Evolutionary conservation across 2,113 vertebrate species (phyloP), one percentile per base, ranked within the genome.

Genomic region (Pandion haliaetus): DNA sequence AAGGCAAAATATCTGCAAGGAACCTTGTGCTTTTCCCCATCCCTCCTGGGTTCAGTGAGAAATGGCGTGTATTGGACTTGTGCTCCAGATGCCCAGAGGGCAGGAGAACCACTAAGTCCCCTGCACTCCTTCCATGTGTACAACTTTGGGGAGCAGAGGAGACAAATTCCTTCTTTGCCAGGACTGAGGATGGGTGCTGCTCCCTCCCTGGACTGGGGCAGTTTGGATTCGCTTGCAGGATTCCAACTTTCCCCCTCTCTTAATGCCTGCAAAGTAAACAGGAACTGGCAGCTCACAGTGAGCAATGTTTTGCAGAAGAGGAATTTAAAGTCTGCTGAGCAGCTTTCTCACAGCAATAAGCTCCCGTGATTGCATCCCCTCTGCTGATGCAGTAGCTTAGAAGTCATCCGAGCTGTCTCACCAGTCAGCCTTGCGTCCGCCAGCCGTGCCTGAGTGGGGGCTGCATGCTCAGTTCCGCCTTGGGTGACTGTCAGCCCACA

Each of bases 401-500:
- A 85, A 88, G 67, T 17, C 91, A 40, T 18, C 3, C 0, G 38
- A 74, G 91, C 89, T 91, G 83, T 69, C 86, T 91, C 3, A 0
- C 58, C 77, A 34, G 55, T 17, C 74, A n/a, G 45, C 50, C 49
- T 44, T 6, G 40, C 3, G 15, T 67, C 87, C 13, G 4, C 88
- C 63, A 40, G 58, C 72, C 57, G 44, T 0, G 24, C 59, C 70
- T 6, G 4, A 52, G 38, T 24, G 8, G 28, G 55, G 55, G 79
- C 2, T 1, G 70, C 65, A 3, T 7, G 6, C 34, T 32, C 0
- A 1, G 62, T 86, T 28, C 91, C 2, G 83, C 95, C 91, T 12
- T 36, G 84, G 93, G 93, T 88, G 84, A 17, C 96, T 90, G 95
- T 88, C 95, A 96, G 70, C 90, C n/a, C 66, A 8, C 54, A 38